These are phyloP conservation scores for Actenoides lindsayi DNA, from an alignment of 2,113 vertebrate genomes.

Conservation along the genomic window DNA sequence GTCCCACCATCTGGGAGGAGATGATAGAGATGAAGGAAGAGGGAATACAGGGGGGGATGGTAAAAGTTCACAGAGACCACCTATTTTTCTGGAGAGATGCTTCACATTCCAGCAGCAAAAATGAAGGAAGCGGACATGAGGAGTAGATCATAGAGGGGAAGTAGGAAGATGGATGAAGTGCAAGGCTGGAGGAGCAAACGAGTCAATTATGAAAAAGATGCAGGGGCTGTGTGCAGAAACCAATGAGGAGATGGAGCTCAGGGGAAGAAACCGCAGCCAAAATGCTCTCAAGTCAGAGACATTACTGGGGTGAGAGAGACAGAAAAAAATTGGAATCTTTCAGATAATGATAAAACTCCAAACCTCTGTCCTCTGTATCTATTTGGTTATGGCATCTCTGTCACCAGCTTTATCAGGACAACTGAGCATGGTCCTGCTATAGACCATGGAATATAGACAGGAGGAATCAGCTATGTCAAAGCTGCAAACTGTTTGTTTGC, in stretches of 20 bases:
- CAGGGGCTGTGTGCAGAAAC: slow-evolving; percentile 3
- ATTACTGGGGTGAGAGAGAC: background rate
- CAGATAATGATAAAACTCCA: background rate
- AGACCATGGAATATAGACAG: background rate
- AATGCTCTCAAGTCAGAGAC: background rate
- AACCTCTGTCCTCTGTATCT: background rate
- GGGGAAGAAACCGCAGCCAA: slow-evolving; percentile 41
- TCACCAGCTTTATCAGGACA: background rate
- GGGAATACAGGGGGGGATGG: background rate
- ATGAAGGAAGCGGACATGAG: slow-evolving; percentile 43
- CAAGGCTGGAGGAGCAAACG: slow-evolving; percentile 53
- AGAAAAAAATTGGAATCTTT: background rate
- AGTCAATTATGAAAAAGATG: slow-evolving; percentile 35
- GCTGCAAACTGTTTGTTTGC: background rate
- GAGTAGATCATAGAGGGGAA: slow-evolving; percentile 54
- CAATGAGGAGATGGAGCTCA: slow-evolving; percentile 13
- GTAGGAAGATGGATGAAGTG: slow-evolving; percentile 64
- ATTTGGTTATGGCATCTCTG: background rate
- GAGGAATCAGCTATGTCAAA: background rate
- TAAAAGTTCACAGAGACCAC: slow-evolving; percentile 19
- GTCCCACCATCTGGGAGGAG: slow-evolving; percentile 45
- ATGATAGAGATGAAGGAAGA: slow-evolving; percentile 25
- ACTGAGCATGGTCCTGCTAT: background rate
- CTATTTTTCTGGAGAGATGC: slow-evolving; percentile 53
- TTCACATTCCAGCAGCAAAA: slow-evolving; percentile 59